These are phyloP conservation scores for Drosophila mimica DNA, from an alignment of 2,888 invertebrate genomes.

Conservation along the genomic window DNA sequence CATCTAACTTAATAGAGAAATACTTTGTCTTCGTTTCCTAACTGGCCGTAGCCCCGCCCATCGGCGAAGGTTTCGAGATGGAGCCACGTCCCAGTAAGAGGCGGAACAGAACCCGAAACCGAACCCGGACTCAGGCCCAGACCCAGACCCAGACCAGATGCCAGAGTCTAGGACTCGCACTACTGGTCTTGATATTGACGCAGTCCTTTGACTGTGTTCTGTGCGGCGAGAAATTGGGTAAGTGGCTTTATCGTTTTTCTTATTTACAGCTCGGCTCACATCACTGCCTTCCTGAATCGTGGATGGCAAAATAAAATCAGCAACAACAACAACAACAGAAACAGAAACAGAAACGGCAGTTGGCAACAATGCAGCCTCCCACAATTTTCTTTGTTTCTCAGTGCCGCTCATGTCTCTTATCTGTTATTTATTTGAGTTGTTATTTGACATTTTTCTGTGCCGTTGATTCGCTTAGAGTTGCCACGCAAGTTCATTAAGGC, in stretches of 20 bases:
- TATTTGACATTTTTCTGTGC: constrained; percentile 74
- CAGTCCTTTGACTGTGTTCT: constrained; percentile 66
- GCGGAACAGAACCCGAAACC: constrained; percentile 10
- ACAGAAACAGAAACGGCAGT: not conserved
- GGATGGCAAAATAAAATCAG: constrained; percentile 36
- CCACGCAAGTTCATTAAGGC: constrained; percentile 58
- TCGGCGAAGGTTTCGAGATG: constrained; percentile 41
- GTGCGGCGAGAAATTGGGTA: constrained; percentile 82
- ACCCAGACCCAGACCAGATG: not conserved
- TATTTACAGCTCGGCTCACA: constrained; percentile 69
- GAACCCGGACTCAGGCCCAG: constrained; percentile 3
- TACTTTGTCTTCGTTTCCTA: constrained; percentile 51
- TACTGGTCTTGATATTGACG: constrained; percentile 64
- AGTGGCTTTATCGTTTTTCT: constrained; percentile 69
- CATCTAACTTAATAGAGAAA: constrained; percentile 53
- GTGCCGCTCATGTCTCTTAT: constrained; percentile 55
- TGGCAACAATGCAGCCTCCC: constrained; percentile 8
- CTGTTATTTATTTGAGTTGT: constrained; percentile 70
- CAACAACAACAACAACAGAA: constrained; percentile 20
- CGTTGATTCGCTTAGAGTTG: constrained; percentile 54
- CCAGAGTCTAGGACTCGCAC: constrained; percentile 38
- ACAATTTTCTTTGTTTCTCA: constrained; percentile 45
- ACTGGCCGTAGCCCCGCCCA: constrained; percentile 35
- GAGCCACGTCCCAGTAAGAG: constrained; percentile 32
- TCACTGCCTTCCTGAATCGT: constrained; percentile 46